Percentiles rank a stretch among this genome's conserved stretches.
phyloP scores from a whole-genome alignment of 2,888 invertebrate species.

The Andricus quercusramuli region DNA sequence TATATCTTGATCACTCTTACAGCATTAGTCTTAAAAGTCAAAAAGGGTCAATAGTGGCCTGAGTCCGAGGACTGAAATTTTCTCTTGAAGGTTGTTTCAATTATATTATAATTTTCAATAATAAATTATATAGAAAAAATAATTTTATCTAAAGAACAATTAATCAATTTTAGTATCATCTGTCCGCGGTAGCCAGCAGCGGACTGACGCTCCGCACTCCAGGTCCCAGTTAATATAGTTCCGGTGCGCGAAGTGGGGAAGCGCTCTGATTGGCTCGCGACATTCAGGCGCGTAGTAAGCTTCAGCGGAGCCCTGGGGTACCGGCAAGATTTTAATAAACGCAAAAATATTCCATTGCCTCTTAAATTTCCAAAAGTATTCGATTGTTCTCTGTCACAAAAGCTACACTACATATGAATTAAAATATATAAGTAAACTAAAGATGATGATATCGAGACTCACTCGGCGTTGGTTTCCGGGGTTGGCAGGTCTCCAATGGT shows the following conservation, averaged over 20 bases:
- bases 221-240: not conserved
- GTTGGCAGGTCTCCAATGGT: slow-evolving; percentile 98
- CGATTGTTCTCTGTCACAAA: not conserved
- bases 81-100: not conserved
- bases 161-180: not conserved
- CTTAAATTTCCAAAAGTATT: slow-evolving; percentile 60
- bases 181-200: not conserved
- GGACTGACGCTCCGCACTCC: not conserved
- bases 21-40: too few species aligned
- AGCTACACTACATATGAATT: not conserved
- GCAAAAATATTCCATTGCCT: slow-evolving; percentile 65
- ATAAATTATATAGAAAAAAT: not conserved
- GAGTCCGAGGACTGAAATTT: not conserved
- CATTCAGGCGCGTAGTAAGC: not conserved
- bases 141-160: not conserved
- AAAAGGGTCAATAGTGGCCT: too few species aligned
- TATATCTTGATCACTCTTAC: too few species aligned
- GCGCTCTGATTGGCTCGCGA: slow-evolving; percentile 5
- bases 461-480: slow-evolving; percentile 98
- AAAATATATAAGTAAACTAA: not conserved
- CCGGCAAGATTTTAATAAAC: not conserved
- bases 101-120: not conserved
- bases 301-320: not conserved
- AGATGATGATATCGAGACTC: slow-evolving; percentile 80
- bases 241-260: not conserved